Evolutionary conservation across 1,140 invertebrate species (phyloP), one percentile per base, ranked within the genome.

Genomic region (Hyphantria cunea): DNA sequence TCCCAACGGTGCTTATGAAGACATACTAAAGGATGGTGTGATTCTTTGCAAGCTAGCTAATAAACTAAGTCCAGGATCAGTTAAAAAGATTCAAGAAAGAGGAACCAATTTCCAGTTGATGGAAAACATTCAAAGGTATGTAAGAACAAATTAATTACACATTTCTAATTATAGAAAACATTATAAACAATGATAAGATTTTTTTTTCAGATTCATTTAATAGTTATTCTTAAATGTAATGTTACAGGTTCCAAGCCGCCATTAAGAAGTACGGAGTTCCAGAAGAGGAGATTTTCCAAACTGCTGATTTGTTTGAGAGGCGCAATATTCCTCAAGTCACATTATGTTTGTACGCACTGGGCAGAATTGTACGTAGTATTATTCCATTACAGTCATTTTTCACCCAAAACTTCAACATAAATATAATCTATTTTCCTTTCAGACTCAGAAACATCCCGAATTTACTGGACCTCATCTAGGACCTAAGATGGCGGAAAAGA

Each of bases 271-370:
- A 99, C 81, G 98, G 98, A 14, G 96, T 99, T 9, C 98, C 96
- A 34, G 96, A 98, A 78, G 97, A 98, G 84, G 98, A 99, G 93
- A 97, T 99, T 74, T 99, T 99, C 93, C 98, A 99, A 92, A 99
- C 98, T 0, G 98, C 98, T 33, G 98, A 99, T 93, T 92, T 99
- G 6, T 99, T 98, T 84, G 98, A 99, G 87, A 95, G 94, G 81
- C 94, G 98, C 75, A 99, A 99, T 92, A 98, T 99, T 89, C 94
- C 97, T 55, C 97, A 99, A 94, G 98, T 99, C 42, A 97, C 97
- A 0, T 92, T 98, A 44, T 97, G 96, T 77, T 91, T 99, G 12
- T 97, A 97, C 76, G 93, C 97, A 3, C 92, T 99, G 41, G 97
- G 95, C 15, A 94, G 97, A 92, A 94, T 96, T 62, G 97, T 99